These are phyloP conservation scores for Branchinecta lindahli DNA, from an alignment of 1,140 invertebrate species.

Conservation along the genomic window DNA sequence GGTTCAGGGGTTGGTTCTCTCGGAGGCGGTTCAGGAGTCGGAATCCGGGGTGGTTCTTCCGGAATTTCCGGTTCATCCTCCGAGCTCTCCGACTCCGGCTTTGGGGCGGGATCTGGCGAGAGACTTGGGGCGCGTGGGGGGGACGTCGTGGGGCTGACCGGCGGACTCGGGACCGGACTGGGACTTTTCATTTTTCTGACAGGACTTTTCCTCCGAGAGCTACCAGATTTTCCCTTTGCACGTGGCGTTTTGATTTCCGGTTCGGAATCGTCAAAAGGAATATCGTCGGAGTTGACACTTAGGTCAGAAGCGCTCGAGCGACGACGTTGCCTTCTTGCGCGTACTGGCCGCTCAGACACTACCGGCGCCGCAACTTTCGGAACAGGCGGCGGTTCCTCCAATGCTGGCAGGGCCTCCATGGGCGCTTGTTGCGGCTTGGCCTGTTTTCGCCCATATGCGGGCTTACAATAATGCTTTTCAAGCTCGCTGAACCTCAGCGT, in stretches of 20 bases:
- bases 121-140: not conserved
- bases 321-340: not conserved
- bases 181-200: not conserved
- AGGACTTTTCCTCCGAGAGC: not conserved
- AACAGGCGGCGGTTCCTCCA: not conserved
- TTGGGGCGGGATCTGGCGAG: conserved; percentile 2
- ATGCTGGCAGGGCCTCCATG: not conserved
- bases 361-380: not conserved
- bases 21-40: conserved; percentile 15
- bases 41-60: not conserved
- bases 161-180: not conserved
- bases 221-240: not conserved
- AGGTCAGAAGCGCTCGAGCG: not conserved
- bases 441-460: not conserved
- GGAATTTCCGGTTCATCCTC: conserved; percentile 6
- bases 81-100: conserved; percentile 9
- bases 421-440: not conserved
- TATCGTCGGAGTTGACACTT: not conserved
- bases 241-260: not conserved
- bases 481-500: not conserved
- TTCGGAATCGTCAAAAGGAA: not conserved
- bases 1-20: conserved; percentile 9
- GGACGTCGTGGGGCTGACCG: not conserved
- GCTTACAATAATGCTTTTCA: not conserved
- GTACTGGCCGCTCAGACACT: not conserved